Base-by-base conservation (phyloP, 30 jellyfish, hydroid and myxozoan species). In the Aurelia sp. region DNA sequence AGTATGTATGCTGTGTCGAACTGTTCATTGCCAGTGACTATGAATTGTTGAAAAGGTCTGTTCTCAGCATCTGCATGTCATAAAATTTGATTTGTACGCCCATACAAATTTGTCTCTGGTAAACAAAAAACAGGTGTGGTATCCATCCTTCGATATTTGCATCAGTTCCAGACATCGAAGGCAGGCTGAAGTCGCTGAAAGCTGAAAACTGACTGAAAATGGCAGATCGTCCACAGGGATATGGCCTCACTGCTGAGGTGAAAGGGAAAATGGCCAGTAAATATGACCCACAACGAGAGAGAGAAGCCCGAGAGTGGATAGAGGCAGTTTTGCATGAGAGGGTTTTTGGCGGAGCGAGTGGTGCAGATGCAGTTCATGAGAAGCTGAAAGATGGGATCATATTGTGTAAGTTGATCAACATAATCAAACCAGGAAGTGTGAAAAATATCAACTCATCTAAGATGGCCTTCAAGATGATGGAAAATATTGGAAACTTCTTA, bases 321-420 rank as follows among this genome's bases (percentile, higher is more conserved):
- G 90, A 90, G 37, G 92, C 91, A 4, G 97, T 90, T 33, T 48
- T 90, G 48, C 92, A 95, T 6, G 95, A 90, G 33, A 65, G 79
- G 6, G 57, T 82, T 21, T 62, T 90, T 30, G 85, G 84, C 18
- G 84, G 82, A 22, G 97, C 66, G 22, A 33, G 62, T 20, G 94
- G 97, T n/a, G 20, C 82, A 16, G 92, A 82, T 41, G 92, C 78
- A 9, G 95, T 90, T 3, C 95, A 90, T 23, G 84, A 74, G 55
- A 84, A 83, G 74, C 84, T 90, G 50, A 90, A 85, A 76, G 97
- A 90, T 82, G 97, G 97, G 19, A 86, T 90, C 21, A 79, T 90
- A 20, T 82, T 90, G 22, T 90, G 97, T 91, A 90, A 83, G 61
- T 67, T 94, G 91, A 77, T 88, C 58, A 87, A 86, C 85, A 72